Evolutionary conservation across 1,140 invertebrate species (phyloP), one percentile per base, ranked within the genome.

Genomic region (Psix sp.): DNA sequence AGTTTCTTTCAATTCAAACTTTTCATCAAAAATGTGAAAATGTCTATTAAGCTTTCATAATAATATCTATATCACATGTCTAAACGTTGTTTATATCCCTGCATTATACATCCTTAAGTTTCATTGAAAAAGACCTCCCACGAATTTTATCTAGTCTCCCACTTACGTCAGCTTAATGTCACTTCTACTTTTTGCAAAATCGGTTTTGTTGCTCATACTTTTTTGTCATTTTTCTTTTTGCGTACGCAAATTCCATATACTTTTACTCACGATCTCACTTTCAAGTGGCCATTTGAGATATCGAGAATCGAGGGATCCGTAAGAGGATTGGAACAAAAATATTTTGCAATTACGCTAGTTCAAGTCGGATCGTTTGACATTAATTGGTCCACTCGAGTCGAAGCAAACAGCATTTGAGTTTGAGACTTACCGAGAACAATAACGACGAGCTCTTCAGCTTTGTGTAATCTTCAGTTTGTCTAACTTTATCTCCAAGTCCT

Each of bases 101-200:
- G 18, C 24, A 43, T 68, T 54, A 52, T 46, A 17, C 15, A 15
- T 45, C 46, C 38, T 31, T 38, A 51, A 26, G 52, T 59, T 51
- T 20, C 26, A 1, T 18, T 20, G 43, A 15, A 26, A 54, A 43
- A 46, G 66, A 66, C 78, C 76, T 74, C 76, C 76, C 78, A 77
- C 62, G 52, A 74, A 43, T 68, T 63, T 59, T 40, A 56, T 52
- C 54, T 15, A 54, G 31, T 52, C 68, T 63, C 78, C 54, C 78
- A 75, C 71, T 80, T 65, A 65, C 36, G 70, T 76, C 76, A 70
- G 65, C 74, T 79, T 76, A 79, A 78, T 63, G 76, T 79, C 76
- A 76, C 65, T 77, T 63, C 52, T 52, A 39, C 36, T 76, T 52
- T 40, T 63, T 46, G 48, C 11, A 45, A 56, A 52, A 52, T 70